Evolutionary conservation across 2,113 vertebrate species (phyloP).

Genomic region (Carassius gibelio): DNA sequence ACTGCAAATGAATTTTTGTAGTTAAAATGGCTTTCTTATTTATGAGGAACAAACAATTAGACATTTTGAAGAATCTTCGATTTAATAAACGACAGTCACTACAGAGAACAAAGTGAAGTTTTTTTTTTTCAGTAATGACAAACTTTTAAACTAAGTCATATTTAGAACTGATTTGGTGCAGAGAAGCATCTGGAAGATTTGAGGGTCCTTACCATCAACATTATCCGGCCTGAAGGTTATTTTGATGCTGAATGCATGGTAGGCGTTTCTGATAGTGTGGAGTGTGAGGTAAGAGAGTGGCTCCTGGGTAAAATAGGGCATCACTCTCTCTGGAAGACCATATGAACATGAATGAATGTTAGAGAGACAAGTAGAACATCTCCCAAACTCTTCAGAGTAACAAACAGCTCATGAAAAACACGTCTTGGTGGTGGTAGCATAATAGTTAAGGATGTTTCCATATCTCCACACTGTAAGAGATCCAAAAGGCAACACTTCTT

Average conservation of each 20-base stretch:
- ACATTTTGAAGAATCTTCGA: neutral
- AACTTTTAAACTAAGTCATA: no score
- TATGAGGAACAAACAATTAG: neutral
- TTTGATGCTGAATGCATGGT: conserved; percentile 88
- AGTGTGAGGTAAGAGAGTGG: conserved; percentile 86
- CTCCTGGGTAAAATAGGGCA: conserved; percentile 91
- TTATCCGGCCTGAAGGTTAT: conserved; percentile 92
- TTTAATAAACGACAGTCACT: neutral
- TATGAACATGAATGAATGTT: conserved; percentile 17
- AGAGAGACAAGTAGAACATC: neutral
- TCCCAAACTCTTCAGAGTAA: neutral
- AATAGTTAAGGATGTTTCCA: neutral
- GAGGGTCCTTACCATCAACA: conserved; percentile 83
- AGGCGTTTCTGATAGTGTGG: conserved; percentile 93
- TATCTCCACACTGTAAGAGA: neutral
- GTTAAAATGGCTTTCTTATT: neutral
- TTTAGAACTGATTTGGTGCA: neutral
- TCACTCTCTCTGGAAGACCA: conserved; percentile 82
- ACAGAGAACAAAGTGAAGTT: neutral
- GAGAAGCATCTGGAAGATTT: neutral
- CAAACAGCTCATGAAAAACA: neutral
- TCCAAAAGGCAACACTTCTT: neutral
- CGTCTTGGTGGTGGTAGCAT: neutral
- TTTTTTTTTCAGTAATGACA: neutral
- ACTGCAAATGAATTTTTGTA: neutral